Conservation (phyloP, 2,888 invertebrate genomes). For the Hirtodrosophila duncani region DNA sequence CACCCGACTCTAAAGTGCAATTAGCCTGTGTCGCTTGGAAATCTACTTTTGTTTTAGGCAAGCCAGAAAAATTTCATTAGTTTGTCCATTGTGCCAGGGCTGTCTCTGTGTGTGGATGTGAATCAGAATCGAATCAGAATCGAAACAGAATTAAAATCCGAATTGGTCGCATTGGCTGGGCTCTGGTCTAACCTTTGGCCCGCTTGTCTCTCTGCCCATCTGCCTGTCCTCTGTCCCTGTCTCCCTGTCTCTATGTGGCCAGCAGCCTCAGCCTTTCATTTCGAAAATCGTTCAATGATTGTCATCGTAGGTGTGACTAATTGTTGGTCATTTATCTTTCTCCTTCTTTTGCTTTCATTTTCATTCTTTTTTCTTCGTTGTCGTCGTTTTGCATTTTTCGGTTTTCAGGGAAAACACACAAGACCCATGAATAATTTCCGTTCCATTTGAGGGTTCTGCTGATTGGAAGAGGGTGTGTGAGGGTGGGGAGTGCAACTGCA, state of each 20-base stretch:
- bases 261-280: conserved; percentile 30
- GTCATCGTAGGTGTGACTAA: conserved; percentile 73
- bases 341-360: conserved; percentile 40
- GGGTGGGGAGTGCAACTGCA: conserved; percentile 10
- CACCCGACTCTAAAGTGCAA: no score
- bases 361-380: conserved; percentile 8
- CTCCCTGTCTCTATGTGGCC: not conserved
- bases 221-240: not conserved
- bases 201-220: no score
- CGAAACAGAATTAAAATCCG: conserved; percentile 10
- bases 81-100: conserved; percentile 50
- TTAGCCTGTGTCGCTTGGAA: no score
- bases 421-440: conserved; percentile 68
- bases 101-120: conserved; percentile 14
- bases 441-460: conserved; percentile 20
- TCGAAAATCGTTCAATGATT: conserved; percentile 65
- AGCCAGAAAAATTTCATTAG: conserved; percentile 56
- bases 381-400: conserved; percentile 6
- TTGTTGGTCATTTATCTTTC: conserved; percentile 72
- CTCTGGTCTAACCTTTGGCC: not conserved
- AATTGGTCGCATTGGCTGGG: not conserved
- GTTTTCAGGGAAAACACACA: conserved; percentile 59
- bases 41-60: no score
- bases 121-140: conserved; percentile 2
- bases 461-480: not conserved